phyloP scores from a whole-genome alignment of 2,113 vertebrate genomes.

The Anarhynchus alexandrinus region DNA sequence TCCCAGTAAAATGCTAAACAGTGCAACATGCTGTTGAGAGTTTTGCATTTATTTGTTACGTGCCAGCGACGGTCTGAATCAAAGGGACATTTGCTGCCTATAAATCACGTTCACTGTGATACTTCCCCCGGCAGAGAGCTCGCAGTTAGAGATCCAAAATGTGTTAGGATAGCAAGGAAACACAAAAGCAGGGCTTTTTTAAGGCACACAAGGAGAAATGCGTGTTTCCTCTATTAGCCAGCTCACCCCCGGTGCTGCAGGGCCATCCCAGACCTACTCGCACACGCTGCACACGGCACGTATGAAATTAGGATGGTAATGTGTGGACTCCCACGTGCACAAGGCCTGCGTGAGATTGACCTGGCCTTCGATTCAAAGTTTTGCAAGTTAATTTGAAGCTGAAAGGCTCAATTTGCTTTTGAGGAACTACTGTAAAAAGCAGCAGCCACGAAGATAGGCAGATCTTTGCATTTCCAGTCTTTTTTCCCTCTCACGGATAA shows the following conservation, averaged over 20 bases:
- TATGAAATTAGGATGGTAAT: neutral
- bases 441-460: neutral
- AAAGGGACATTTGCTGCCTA: neutral
- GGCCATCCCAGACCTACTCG: neutral
- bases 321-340: fast-evolving
- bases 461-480: neutral
- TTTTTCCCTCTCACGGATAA: neutral
- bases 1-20: neutral
- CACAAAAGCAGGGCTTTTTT: neutral
- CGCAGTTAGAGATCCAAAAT: neutral
- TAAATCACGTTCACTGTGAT: neutral
- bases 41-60: neutral
- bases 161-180: neutral
- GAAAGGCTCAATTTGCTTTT: constrained; percentile 2
- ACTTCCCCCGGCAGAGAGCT: neutral
- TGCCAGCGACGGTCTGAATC: neutral
- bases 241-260: neutral
- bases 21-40: neutral
- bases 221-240: neutral
- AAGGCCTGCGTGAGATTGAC: neutral
- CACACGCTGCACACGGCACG: neutral
- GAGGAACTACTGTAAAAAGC: neutral
- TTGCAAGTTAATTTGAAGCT: neutral
- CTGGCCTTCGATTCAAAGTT: neutral
- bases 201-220: neutral